Evolutionary conservation across 2,888 invertebrate species (phyloP), one percentile per base, ranked within the genome.

Genomic region (Andrena bucephala): DNA sequence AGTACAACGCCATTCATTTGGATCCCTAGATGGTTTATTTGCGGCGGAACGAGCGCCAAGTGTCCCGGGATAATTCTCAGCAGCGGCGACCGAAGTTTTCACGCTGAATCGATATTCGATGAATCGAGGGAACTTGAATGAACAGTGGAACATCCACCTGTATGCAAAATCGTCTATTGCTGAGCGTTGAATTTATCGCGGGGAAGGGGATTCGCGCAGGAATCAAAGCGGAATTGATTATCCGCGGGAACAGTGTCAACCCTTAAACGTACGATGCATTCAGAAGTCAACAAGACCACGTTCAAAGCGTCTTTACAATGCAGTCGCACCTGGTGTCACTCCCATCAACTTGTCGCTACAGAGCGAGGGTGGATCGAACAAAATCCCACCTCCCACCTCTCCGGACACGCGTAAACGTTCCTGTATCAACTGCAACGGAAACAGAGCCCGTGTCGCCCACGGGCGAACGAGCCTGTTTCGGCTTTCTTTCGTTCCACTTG

Each of bases 151-250:
- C 42, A 33, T 50, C n/a, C 57, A 63, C 33, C 57, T 65, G 42
- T 42, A 31, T 31, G 42, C 54, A 66, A 73, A 73, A 73, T 66
- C 65, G 29, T 27, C 57, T 29, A 29, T 16, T 31, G 20, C 57
- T 10, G 54, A 16, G n/a, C 27, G 31, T 8, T 29, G 27, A 31
- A 59, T 42, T 57, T 59, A 20, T 59, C 72, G 27, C 59, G 57
- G 48, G 65, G 72, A n/a, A 24, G 48, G 65, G 57, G 59, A 72
- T 50, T 59, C 73, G 62, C 48, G 73, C 65, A 62, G 57, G 52
- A 72, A 65, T 77, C 54, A 60, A 54, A 16, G 27, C 48, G 33
- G 50, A 50, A 36, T 50, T 27, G 63, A 65, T 48, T 42, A 57
- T 63, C 42, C 6, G 36, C 10, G 36, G n/a, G 63, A 27, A 71